Evolutionary conservation across 2,113 vertebrate species (phyloP), one percentile per base, ranked within the genome.

Genomic region (Talpa occidentalis): DNA sequence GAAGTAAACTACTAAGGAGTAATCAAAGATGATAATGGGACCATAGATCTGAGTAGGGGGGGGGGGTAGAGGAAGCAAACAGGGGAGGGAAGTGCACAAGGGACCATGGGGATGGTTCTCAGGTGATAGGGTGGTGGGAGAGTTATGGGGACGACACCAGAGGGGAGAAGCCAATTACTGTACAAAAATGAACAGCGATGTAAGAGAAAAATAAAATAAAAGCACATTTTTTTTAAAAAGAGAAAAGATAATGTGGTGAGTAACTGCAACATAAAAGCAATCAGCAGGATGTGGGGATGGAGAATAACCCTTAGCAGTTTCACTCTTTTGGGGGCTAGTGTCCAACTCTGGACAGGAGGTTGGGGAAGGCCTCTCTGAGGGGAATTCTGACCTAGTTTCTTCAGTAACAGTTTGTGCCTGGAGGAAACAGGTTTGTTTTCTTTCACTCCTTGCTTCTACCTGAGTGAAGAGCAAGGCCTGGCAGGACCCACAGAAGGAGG

Each of bases 281-380:
- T 26, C 14, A 21, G 17, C 26, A 24, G 6, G 52, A 30, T 10
- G 10, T 24, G 5, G 7, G 16, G 60, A 22, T 28, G 26, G 86
- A 67, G 44, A 54, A 37, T 15, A 62, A 30, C 2, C 6, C 7
- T 26, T 5, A 15, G 72, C 35, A 17, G 44, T 16, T 21, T 35
- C 6, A 6, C 12, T 4, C 17, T 5, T 0, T 7, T 60, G 15
- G n/a, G 5, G 12, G 24, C 1, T 37, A 56, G 32, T 35, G 17
- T 21, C 2, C 4, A 17, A 10, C 54, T 85, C 7, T 59, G 87
- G 32, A 24, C 15, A 40, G 28, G 59, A 44, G 37, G 35, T 11
- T 37, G 10, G 49, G 59, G 56, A 86, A 52, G 70, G 24, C 28
- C 28, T 28, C 14, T 44, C 37, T 24, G 8, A 67, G 69, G n/a